These are phyloP conservation scores for Elephantulus edwardii DNA, from an alignment of 2,113 vertebrate genomes.

Conservation along the genomic window DNA sequence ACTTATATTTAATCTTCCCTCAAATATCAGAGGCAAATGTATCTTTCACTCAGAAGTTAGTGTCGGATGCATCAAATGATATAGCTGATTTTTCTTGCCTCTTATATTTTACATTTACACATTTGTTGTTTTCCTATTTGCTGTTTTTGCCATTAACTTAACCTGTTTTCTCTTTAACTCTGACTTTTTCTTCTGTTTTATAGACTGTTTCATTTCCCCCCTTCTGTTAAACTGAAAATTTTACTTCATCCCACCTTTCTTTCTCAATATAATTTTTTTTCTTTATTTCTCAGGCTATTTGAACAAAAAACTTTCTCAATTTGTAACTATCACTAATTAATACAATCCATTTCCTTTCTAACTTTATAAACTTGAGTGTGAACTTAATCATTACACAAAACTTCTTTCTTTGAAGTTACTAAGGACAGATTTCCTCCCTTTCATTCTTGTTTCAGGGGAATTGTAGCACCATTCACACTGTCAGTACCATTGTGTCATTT, in stretches of 20 bases:
- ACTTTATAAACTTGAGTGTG: not conserved
- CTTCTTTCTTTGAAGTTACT: not conserved
- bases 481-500: too few relatives aligned
- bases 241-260: not conserved
- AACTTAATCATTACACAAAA: not conserved
- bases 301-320: not conserved
- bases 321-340: not conserved
- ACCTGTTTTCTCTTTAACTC: not conserved
- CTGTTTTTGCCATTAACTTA: not conserved
- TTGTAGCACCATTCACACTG: not conserved
- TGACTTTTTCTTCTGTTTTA: not conserved
- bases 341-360: not conserved
- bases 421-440: not conserved
- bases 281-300: not conserved
- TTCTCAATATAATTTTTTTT: not conserved
- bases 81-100: not conserved
- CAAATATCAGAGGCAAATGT: not conserved
- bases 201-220: not conserved
- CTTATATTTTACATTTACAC: not conserved
- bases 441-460: not conserved
- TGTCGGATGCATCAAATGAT: not conserved
- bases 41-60: not conserved
- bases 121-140: not conserved
- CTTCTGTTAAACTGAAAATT: not conserved
- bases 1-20: not conserved